phyloP scores from a whole-genome alignment of 23 tunicate species.

The Styela clava region DNA sequence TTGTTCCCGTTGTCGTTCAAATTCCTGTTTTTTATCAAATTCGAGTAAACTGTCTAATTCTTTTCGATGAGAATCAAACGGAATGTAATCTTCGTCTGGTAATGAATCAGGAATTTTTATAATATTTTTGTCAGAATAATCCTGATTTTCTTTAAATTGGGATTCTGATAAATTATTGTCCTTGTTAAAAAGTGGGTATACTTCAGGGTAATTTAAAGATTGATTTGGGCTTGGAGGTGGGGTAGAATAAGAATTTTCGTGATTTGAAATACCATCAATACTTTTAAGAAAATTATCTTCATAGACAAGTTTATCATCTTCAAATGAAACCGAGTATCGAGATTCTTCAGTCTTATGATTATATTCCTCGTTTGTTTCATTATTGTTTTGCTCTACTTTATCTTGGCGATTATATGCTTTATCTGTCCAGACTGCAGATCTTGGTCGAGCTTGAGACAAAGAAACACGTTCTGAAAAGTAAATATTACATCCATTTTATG shows the following conservation, averaged over 20 bases:
- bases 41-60: not conserved
- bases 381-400: too few species aligned
- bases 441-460: too few species aligned
- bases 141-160: not conserved
- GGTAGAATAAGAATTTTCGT: not conserved
- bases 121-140: not conserved
- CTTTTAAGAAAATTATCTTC: too few species aligned
- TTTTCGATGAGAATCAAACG: not conserved
- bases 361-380: too few species aligned
- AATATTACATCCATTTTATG: too few species aligned
- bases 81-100: not conserved
- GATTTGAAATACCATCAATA: too few species aligned
- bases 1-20: not conserved
- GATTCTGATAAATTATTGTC: not conserved
- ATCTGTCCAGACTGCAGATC: too few species aligned
- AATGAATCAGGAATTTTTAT: not conserved
- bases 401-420: too few species aligned
- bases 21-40: not conserved
- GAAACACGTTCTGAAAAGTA: too few species aligned
- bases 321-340: too few species aligned
- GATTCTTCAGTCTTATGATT: too few species aligned
- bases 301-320: too few species aligned
- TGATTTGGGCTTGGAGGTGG: not conserved
- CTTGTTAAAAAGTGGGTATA: not conserved
- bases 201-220: not conserved